phyloP scores from a whole-genome alignment of 2,113 vertebrate species.

The Scomber colias region DNA sequence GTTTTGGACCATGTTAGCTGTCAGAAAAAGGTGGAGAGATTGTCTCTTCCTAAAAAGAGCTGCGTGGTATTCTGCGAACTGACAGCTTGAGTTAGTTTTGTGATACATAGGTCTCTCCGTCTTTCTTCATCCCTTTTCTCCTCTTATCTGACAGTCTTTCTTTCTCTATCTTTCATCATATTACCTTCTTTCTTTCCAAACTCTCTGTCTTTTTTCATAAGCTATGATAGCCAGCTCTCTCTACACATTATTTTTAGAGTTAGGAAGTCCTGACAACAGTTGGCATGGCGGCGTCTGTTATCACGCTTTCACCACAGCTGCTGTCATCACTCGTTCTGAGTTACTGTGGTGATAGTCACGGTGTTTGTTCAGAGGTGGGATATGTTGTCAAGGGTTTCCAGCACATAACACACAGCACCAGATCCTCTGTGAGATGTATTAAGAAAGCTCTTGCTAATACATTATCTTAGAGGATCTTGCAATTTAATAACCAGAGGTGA shows the following conservation, averaged over 20 bases:
- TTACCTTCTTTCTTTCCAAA: neutral
- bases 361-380: conserved; percentile 8
- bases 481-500: too few species aligned
- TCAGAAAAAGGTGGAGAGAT: neutral
- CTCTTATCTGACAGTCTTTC: neutral
- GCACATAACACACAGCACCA: neutral
- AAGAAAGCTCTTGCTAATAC: too few species aligned
- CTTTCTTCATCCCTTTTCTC: neutral
- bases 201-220: neutral
- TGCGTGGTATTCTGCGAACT: neutral
- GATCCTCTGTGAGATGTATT: too few species aligned
- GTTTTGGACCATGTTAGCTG: neutral
- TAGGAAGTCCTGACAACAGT: conserved; percentile 28
- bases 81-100: neutral
- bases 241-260: neutral
- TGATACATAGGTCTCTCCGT: neutral
- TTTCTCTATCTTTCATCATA: neutral
- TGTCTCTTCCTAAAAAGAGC: neutral
- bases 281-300: conserved; percentile 11
- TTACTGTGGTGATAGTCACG: conserved; percentile 3
- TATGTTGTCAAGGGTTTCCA: neutral
- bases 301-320: too few species aligned
- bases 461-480: too few species aligned
- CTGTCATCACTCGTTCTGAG: conserved; percentile 10
- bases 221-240: neutral